Evolutionary conservation across 2,797 vertebrate genomes (phyloP), one percentile per base, ranked within the genome.

Genomic region (Malacoctenus gilli): DNA sequence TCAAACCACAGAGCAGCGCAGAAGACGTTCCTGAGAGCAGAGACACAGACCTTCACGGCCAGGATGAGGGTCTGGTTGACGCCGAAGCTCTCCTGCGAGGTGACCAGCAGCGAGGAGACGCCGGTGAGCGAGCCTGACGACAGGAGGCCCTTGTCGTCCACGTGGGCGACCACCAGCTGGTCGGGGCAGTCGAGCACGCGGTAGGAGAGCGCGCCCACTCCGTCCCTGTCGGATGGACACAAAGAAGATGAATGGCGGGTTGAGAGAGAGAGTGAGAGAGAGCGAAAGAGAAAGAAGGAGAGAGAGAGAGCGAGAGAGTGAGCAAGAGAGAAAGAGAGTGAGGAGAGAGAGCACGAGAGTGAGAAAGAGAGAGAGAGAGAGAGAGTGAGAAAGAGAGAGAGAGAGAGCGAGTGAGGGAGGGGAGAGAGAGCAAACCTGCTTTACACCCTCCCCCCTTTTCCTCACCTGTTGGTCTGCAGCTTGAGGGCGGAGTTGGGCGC

Each of bases 381-480:
- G n/a, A n/a, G n/a, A n/a, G n/a, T n/a, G n/a, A n/a, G n/a, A n/a
- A n/a, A n/a, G n/a, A n/a, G n/a, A n/a, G n/a, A n/a, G n/a, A n/a
- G n/a, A n/a, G n/a, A n/a, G n/a, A n/a, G n/a, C n/a, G n/a, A n/a
- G n/a, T n/a, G n/a, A n/a, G n/a, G n/a, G n/a, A n/a, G n/a, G n/a
- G n/a, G n/a, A n/a, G n/a, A n/a, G n/a, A n/a, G n/a, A n/a, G n/a
- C n/a, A n/a, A n/a, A n/a, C n/a, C n/a, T n/a, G n/a, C n/a, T n/a
- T n/a, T n/a, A 28, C 25, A 28, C 25, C 25, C 25, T 6, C 25
- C 25, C 25, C 6, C 25, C 9, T 28, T 1, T 44, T 28, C 66
- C 81, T 66, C 53, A 98, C 96, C 96, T 94, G 91, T 95, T 98
- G 5, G 95, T 98, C 43, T 92, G 93, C 3, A 99, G 93, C 77